These are phyloP conservation scores for Serranus cabrilla DNA, from an alignment of 2,797 vertebrate genomes.

Conservation along the genomic window DNA sequence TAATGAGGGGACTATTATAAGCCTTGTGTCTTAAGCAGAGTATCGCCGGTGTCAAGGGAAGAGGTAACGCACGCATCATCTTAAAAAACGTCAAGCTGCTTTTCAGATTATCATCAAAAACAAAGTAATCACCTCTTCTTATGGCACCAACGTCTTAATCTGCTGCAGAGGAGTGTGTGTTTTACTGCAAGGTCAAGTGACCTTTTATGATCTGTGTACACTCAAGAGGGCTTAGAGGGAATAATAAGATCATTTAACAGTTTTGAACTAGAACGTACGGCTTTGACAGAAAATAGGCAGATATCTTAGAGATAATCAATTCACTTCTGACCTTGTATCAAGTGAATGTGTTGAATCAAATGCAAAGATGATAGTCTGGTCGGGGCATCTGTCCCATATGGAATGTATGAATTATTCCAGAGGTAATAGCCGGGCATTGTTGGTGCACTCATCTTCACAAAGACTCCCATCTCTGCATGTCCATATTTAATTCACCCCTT, in stretches of 20 bases:
- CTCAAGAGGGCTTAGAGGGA: conserved; percentile 13
- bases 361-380: conserved; percentile 40
- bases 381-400: conserved; percentile 67
- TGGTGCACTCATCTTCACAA: conserved; percentile 76
- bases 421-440: conserved; percentile 73
- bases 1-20: conserved; percentile 82
- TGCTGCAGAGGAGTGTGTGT: conserved; percentile 37
- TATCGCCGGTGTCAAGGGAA: conserved; percentile 56
- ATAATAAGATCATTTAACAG: conserved; percentile 19
- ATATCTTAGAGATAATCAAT: conserved; percentile 44
- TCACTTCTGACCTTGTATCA: conserved; percentile 53
- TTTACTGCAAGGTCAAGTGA: conserved; percentile 43
- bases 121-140: conserved; percentile 66
- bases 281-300: conserved; percentile 16
- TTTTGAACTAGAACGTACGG: conserved; percentile 22
- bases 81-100: conserved; percentile 79
- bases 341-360: conserved; percentile 40
- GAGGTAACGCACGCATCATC: conserved; percentile 60
- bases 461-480: conserved; percentile 75
- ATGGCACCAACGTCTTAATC: conserved; percentile 54
- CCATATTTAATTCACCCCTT: conserved; percentile 79
- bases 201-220: conserved; percentile 34
- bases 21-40: conserved; percentile 75
- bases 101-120: conserved; percentile 79
- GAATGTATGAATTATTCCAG: conserved; percentile 81